Conservation (phyloP, 2,113 vertebrate species). For the Triplophysa dalaica region DNA sequence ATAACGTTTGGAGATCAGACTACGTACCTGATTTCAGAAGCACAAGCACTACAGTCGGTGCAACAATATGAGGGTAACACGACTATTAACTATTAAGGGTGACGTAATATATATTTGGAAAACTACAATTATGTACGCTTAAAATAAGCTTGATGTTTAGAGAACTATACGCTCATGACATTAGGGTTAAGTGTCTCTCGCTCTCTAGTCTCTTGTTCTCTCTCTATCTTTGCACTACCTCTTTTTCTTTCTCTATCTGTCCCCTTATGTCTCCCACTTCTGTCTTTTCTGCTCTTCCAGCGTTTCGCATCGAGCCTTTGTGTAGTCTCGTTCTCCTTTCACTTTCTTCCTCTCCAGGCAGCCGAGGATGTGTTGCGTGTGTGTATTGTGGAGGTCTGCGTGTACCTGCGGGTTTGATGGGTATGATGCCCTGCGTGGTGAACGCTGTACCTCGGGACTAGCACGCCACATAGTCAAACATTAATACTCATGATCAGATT, state of each 20-base stretch:
- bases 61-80: conserved; percentile 38
- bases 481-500: conserved; percentile 24
- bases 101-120: conserved; percentile 27
- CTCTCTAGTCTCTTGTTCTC: conserved; percentile 59
- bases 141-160: neutral
- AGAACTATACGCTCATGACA: conserved; percentile 24
- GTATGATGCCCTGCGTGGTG: conserved; percentile 70
- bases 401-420: conserved; percentile 57
- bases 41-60: conserved; percentile 43
- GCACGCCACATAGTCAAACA: conserved; percentile 66
- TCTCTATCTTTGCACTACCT: conserved; percentile 62
- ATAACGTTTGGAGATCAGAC: conserved; percentile 38
- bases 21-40: conserved; percentile 50
- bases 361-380: conserved; percentile 60
- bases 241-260: conserved; percentile 67
- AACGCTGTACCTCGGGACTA: conserved; percentile 66
- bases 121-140: conserved; percentile 3
- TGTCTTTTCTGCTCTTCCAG: conserved; percentile 44
- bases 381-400: conserved; percentile 40
- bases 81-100: neutral
- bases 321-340: conserved; percentile 53
- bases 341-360: conserved; percentile 69
- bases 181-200: conserved; percentile 20
- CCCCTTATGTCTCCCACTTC: conserved; percentile 57
- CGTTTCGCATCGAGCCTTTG: conserved; percentile 47